phyloP scores from a whole-genome alignment of 2,113 vertebrate species.

The Microcebus tavaratra region DNA sequence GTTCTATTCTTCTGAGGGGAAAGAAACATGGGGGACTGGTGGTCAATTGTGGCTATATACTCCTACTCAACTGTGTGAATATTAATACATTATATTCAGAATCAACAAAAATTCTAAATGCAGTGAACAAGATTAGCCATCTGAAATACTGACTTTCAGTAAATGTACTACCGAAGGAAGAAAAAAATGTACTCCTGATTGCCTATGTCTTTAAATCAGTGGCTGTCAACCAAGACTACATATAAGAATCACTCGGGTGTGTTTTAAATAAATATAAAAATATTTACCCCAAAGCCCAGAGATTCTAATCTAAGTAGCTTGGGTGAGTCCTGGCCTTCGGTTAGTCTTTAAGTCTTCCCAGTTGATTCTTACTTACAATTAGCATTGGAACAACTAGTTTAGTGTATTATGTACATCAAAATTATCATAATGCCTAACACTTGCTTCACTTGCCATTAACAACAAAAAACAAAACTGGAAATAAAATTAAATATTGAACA shows the following conservation, averaged over 20 bases:
- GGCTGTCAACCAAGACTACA: not conserved
- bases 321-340: not conserved
- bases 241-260: not conserved
- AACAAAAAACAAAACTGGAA: not conserved
- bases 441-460: not conserved
- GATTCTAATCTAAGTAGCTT: not conserved
- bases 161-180: not conserved
- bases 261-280: not conserved
- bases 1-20: not conserved
- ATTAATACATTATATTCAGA: not conserved
- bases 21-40: not conserved
- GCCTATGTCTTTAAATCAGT: not conserved
- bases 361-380: not conserved
- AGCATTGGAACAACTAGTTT: not conserved
- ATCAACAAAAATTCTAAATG: slow-evolving; percentile 4
- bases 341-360: not conserved
- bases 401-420: not conserved
- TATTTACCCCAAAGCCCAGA: not conserved
- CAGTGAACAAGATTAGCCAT: not conserved
- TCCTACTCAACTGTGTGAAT: not conserved
- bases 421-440: slow-evolving; percentile 7
- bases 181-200: not conserved
- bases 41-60: not conserved
- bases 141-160: not conserved
- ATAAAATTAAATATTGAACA: not conserved